These are phyloP conservation scores for Albula glossodonta DNA, from an alignment of 2,113 vertebrate species.

Conservation along the genomic window DNA sequence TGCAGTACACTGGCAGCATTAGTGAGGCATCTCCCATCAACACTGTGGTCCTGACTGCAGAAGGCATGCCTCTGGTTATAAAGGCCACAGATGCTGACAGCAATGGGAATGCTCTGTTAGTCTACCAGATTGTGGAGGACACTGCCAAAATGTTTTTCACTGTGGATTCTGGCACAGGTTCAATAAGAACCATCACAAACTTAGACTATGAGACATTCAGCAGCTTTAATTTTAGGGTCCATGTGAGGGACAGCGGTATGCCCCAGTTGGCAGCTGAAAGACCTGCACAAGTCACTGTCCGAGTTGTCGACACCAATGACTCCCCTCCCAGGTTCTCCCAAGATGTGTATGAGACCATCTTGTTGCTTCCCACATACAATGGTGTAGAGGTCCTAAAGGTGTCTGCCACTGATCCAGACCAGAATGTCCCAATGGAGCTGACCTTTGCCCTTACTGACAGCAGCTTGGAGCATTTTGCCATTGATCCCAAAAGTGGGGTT, in stretches of 20 bases:
- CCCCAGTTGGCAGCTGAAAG: constrained; percentile 84
- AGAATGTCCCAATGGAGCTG: constrained; percentile 70
- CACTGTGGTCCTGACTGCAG: constrained; percentile 80
- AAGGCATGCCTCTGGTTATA: constrained; percentile 85
- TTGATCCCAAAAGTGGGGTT: constrained; percentile 82
- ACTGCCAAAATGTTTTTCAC: constrained; percentile 89
- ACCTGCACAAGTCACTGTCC: constrained; percentile 86
- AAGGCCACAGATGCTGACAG: constrained; percentile 85
- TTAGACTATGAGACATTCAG: constrained; percentile 90
- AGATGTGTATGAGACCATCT: constrained; percentile 82
- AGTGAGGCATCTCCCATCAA: constrained; percentile 90
- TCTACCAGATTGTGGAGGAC: constrained; percentile 91
- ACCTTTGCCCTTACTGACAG: constrained; percentile 83
- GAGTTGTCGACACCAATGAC: constrained; percentile 91
- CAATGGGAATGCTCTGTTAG: constrained; percentile 89
- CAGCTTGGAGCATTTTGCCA: constrained; percentile 78
- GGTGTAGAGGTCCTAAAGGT: constrained; percentile 88
- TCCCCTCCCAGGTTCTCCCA: constrained; percentile 90
- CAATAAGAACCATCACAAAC: constrained; percentile 86
- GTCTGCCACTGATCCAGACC: constrained; percentile 87
- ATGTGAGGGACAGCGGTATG: constrained; percentile 88
- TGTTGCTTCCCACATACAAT: constrained; percentile 87
- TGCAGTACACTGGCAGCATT: constrained; percentile 80
- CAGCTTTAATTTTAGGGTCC: constrained; percentile 86
- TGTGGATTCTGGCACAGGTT: constrained; percentile 92